Conservation (phyloP, 2,888 invertebrate species). For the Melieria crassipennis region DNA sequence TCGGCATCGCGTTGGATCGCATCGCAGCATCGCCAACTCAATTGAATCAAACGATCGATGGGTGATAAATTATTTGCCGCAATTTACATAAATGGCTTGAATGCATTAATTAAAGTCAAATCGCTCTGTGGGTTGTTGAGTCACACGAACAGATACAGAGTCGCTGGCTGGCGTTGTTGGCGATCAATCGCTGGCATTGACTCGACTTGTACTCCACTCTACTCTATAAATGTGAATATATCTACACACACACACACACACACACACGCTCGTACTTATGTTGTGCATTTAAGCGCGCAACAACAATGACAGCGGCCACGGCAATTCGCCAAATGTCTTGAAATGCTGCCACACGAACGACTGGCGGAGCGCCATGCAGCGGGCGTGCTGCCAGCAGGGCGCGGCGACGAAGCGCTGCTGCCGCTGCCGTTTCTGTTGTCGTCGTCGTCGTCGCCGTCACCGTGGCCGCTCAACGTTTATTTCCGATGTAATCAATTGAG, state of each 20-base stretch:
- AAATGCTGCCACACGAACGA: no score
- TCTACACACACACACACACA: background rate
- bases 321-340: no score
- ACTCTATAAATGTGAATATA: no score
- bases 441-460: no score
- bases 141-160: slow-evolving; percentile 31
- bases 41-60: slow-evolving; percentile 48
- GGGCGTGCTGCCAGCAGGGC: no score
- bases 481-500: slow-evolving; percentile 27
- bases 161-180: background rate
- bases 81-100: slow-evolving; percentile 60
- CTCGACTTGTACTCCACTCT: no score
- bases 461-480: slow-evolving; percentile 1
- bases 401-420: background rate
- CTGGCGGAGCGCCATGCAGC: no score
- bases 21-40: slow-evolving; percentile 20
- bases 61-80: slow-evolving; percentile 63
- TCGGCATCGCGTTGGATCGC: slow-evolving; percentile 25
- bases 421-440: background rate
- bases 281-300: slow-evolving; percentile 4
- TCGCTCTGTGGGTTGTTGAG: slow-evolving; percentile 35
- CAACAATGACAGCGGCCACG: slow-evolving; percentile 16
- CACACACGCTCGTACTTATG: background rate
- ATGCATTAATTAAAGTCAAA: slow-evolving; percentile 38
- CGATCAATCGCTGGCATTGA: slow-evolving; percentile 14